These are phyloP conservation scores for Empis stercorea DNA, from an alignment of 2,888 invertebrate genomes.

Conservation along the genomic window DNA sequence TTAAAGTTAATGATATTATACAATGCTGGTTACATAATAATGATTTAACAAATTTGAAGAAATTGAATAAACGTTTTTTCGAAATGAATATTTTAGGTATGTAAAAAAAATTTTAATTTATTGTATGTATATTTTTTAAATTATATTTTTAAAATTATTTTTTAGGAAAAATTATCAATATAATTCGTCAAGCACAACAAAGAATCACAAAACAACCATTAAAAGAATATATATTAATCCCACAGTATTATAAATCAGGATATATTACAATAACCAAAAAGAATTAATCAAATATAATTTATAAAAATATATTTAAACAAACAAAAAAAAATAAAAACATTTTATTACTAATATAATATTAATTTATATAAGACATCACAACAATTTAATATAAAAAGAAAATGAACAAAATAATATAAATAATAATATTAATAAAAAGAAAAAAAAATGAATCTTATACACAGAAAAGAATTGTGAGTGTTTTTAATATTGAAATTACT, in stretches of 20 bases:
- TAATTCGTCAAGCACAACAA: conserved; percentile 30
- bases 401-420: no score
- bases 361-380: no score
- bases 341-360: no score
- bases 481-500: no score
- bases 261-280: conserved; percentile 30
- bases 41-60: conserved; percentile 26
- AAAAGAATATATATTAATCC: conserved; percentile 31
- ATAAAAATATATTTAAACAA: no score
- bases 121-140: not conserved
- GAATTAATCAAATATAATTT: no score
- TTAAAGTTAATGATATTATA: conserved; percentile 28
- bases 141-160: conserved; percentile 1
- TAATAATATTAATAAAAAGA: no score
- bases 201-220: conserved; percentile 19
- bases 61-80: conserved; percentile 28
- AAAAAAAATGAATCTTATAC: no score
- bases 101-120: conserved; percentile 1
- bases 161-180: conserved; percentile 32
- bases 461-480: no score
- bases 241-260: conserved; percentile 35
- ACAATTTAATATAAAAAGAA: no score
- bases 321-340: no score
- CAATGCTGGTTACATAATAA: conserved; percentile 28
- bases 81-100: conserved; percentile 32